phyloP scores from a whole-genome alignment of 2,113 vertebrate species.

The Proteles cristata region DNA sequence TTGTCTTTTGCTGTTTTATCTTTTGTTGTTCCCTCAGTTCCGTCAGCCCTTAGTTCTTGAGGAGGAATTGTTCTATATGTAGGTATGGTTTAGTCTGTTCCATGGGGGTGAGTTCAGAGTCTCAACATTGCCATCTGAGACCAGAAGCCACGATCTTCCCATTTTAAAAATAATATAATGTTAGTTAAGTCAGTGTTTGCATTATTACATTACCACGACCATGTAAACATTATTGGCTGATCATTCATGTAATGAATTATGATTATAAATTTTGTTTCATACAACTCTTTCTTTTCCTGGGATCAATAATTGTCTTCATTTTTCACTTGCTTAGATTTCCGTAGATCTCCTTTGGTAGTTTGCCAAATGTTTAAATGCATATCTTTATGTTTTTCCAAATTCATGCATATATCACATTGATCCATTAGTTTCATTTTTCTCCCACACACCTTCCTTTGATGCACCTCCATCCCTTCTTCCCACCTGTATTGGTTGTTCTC shows the following conservation, averaged over 20 bases:
- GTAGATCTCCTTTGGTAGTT: not conserved
- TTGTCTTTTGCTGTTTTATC: not conserved
- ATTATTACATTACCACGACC: not conserved
- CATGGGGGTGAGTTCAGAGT: not conserved
- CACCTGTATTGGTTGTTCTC: not conserved
- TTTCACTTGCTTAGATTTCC: slow-evolving; percentile 19
- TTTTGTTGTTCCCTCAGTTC: not conserved
- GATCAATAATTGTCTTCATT: not conserved
- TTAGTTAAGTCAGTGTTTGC: not conserved
- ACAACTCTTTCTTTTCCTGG: not conserved
- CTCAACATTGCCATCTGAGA: not conserved
- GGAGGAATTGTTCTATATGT: not conserved
- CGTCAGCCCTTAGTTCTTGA: not conserved
- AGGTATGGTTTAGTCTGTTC: not conserved
- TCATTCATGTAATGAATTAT: not conserved
- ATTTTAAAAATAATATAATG: not conserved
- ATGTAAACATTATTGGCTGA: not conserved
- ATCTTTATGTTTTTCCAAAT: not conserved
- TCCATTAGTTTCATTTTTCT: not conserved
- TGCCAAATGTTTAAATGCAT: not conserved
- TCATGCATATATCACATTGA: not conserved
- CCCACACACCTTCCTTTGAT: not conserved
- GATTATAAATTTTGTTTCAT: slow-evolving; percentile 8
- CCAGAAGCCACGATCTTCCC: not conserved
- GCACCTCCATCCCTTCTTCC: not conserved